phyloP scores from a whole-genome alignment of 2,888 invertebrate genomes.

The Leptinotarsa haldemani region DNA sequence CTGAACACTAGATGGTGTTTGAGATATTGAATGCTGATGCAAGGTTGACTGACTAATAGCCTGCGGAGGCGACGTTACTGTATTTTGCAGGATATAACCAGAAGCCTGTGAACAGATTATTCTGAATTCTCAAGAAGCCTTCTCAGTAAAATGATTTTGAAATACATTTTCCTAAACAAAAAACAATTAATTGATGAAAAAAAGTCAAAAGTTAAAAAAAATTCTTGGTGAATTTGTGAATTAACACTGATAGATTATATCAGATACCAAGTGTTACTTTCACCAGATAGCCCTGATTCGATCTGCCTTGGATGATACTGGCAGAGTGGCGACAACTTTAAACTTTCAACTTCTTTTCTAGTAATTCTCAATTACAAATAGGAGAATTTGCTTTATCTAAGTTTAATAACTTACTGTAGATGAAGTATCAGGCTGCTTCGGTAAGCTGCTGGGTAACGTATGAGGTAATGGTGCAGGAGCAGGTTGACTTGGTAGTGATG shows the following conservation, averaged over 20 bases:
- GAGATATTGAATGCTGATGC: slow-evolving; percentile 25
- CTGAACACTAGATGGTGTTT: slow-evolving; percentile 25
- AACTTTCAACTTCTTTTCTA: no score
- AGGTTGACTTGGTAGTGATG: slow-evolving; percentile 35
- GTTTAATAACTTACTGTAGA: slow-evolving; percentile 34
- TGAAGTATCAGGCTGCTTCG: slow-evolving; percentile 37
- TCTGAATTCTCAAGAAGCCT: neutral
- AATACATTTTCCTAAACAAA: neutral
- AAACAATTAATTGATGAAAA: neutral
- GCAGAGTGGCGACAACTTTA: no score
- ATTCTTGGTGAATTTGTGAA: no score
- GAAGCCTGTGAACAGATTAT: neutral
- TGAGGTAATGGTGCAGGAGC: slow-evolving; percentile 33
- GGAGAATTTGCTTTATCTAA: neutral
- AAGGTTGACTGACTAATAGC: neutral
- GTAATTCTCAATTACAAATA: neutral
- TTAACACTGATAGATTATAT: no score
- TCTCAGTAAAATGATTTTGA: neutral
- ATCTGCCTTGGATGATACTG: no score
- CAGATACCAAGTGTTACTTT: no score
- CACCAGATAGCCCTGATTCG: no score
- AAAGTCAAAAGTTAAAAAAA: no score
- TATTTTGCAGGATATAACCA: slow-evolving; percentile 6
- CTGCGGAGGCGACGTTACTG: slow-evolving; percentile 14
- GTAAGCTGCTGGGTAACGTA: slow-evolving; percentile 34